Base-by-base conservation (phyloP, 2,888 invertebrate species). In the Zele albiditarsus region DNA sequence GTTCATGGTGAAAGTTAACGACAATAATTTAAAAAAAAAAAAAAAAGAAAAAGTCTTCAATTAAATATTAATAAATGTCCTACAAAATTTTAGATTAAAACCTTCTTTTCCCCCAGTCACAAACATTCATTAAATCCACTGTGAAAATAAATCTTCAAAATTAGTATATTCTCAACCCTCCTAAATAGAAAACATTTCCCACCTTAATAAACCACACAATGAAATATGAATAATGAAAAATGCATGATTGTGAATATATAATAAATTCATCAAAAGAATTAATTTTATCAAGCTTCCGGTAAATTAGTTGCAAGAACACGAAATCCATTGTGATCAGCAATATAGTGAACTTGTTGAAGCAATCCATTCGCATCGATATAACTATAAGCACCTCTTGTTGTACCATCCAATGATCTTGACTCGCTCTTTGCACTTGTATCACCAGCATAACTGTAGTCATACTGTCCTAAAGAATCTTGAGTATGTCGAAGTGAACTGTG, bases 321-420 rank as follows among this genome's bases (percentile, higher is more conserved):
- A 87, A 94, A 94, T 62, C 94, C 94, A 82, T 93, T 91, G 49
- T 90, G 89, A 89, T 94, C 93, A 6, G 93, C 91, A 28, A 92
- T 90, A 84, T 94, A 94, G 75, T 92, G 91, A 27, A 93, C 93
- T 46, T 92, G 92, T 85, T 94, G 94, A 12, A 93, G 86, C 73
- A 92, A 89, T 2, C 93, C 93, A 83, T 93, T 91, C 20, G 92
- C 93, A 85, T 94, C 94, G 73, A 94, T 91, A 85, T 94, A 94
- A 53, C 93, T 93, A 85, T 94, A 94, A 60, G 92, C 92, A 66
- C 94, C 94, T 75, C 91, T 90, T 4, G 92, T 93, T 20, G 92
- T 91, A 16, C 93, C 93, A 83, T 93, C 92, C 74, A 91, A 89
- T 4, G 91, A 89, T 75, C 92, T 91, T 0, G 91, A 90, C 87